A percentile compares a stretch with the other conserved stretches of the same genome.
These are phyloP conservation scores for Panopea generosa DNA, from an alignment of 2,888 invertebrate genomes.

Conservation along the genomic window DNA sequence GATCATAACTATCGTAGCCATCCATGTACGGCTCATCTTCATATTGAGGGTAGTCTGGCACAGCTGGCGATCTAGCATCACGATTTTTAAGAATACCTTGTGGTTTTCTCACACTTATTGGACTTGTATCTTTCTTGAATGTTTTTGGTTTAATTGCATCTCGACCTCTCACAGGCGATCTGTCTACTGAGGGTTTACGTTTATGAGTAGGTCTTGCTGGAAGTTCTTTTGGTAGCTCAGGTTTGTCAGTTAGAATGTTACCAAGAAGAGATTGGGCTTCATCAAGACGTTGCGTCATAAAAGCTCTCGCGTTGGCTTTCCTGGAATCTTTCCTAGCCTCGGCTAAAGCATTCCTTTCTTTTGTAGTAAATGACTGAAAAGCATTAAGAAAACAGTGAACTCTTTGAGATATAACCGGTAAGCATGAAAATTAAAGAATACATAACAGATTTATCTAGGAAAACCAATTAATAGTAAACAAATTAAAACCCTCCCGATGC, in stretches of 20 bases:
- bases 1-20: conserved; percentile 24
- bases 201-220: conserved; percentile 17
- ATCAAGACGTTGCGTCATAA: conserved; percentile 70
- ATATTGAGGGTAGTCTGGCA: conserved; percentile 1
- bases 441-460: too few relatives aligned
- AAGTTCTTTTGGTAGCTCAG: conserved; percentile 66
- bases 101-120: conserved; percentile 7
- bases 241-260: conserved; percentile 75
- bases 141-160: conserved; percentile 22
- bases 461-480: too few relatives aligned
- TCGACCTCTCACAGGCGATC: conserved; percentile 31
- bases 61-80: conserved; percentile 41
- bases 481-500: too few relatives aligned
- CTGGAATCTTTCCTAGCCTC: conserved; percentile 49
- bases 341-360: conserved; percentile 34
- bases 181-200: conserved; percentile 9
- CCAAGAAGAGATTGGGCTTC: conserved; percentile 78
- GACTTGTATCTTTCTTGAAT: conserved; percentile 12
- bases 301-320: conserved; percentile 54
- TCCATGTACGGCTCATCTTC: conserved; percentile 20
- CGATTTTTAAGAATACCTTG: conserved; percentile 44
- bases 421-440: too few relatives aligned
- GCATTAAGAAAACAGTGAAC: neutral
- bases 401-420: too few relatives aligned
- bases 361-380: conserved; percentile 43